These are phyloP conservation scores for Vicugna pacos DNA, from an alignment of 2,113 vertebrate species.

Conservation along the genomic window DNA sequence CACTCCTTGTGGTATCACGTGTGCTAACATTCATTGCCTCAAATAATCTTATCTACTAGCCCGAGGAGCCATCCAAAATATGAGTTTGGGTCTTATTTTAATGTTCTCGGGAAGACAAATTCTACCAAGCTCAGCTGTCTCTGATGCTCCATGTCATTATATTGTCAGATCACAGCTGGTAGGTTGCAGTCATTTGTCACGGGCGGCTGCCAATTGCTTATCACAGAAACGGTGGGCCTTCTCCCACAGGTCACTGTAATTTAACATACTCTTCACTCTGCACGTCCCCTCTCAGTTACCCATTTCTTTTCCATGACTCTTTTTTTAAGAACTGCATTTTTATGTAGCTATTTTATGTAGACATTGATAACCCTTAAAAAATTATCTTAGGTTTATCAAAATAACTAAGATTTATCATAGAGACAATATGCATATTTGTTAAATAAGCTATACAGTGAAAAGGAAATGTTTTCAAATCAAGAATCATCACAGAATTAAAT, in stretches of 20 bases:
- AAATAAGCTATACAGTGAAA: slow-evolving; percentile 1
- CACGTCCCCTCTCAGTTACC: background rate
- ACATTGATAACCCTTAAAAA: background rate
- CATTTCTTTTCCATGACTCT: slow-evolving; percentile 15
- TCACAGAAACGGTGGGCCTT: slow-evolving; percentile 2
- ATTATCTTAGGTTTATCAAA: slow-evolving; percentile 45
- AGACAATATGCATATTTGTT: background rate
- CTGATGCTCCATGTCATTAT: slow-evolving; percentile 65
- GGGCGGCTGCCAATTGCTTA: slow-evolving; percentile 70
- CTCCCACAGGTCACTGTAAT: background rate
- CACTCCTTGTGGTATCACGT: background rate
- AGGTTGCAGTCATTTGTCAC: slow-evolving; percentile 69
- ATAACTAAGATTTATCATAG: background rate
- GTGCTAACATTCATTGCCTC: background rate
- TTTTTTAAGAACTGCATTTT: slow-evolving; percentile 53
- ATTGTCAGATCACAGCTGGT: slow-evolving; percentile 82
- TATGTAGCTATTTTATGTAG: background rate
- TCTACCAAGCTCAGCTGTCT: slow-evolving; percentile 81
- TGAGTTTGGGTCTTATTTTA: slow-evolving; percentile 19
- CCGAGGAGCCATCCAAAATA: background rate
- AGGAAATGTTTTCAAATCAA: slow-evolving; percentile 51
- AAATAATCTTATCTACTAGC: background rate
- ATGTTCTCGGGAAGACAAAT: slow-evolving; percentile 65
- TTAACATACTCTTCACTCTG: background rate
- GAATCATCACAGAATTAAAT: background rate